These are phyloP conservation scores for Euspilapteryx auroguttella DNA, from an alignment of 2,888 invertebrate genomes.

Conservation along the genomic window DNA sequence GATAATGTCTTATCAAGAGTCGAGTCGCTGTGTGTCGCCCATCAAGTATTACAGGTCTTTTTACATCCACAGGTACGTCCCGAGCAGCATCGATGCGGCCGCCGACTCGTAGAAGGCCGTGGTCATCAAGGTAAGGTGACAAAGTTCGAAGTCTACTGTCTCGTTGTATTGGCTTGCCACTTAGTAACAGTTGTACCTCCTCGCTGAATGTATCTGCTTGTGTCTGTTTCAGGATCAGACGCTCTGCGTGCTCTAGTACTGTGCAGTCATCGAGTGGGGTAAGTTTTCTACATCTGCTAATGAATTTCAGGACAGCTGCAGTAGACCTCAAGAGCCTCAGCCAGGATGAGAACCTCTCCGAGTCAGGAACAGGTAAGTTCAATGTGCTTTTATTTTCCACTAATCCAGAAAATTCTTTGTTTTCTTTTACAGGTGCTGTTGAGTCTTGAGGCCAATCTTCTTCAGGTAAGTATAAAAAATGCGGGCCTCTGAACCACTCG, in stretches of 20 bases:
- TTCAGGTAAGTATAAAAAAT: neutral
- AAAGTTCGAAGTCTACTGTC: neutral
- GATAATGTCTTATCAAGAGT: constrained; percentile 5
- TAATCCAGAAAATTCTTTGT: neutral
- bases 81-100: too few relatives aligned
- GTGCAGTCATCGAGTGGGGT: neutral
- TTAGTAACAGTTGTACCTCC: neutral
- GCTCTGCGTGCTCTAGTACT: neutral
- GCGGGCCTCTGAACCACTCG: neutral
- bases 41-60: constrained; percentile 7
- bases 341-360: neutral
- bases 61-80: neutral
- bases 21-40: constrained; percentile 6
- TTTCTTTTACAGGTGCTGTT: neutral
- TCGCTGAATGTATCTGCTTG: neutral
- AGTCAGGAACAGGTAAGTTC: neutral
- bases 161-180: neutral
- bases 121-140: neutral
- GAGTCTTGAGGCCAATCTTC: neutral
- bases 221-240: neutral
- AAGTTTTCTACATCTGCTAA: neutral
- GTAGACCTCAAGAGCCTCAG: neutral
- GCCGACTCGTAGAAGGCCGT: constrained; percentile 2
- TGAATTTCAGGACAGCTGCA: neutral
- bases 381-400: neutral